Base-by-base conservation (phyloP, 1,140 invertebrate species). In the Ceratina calcarata region DNA sequence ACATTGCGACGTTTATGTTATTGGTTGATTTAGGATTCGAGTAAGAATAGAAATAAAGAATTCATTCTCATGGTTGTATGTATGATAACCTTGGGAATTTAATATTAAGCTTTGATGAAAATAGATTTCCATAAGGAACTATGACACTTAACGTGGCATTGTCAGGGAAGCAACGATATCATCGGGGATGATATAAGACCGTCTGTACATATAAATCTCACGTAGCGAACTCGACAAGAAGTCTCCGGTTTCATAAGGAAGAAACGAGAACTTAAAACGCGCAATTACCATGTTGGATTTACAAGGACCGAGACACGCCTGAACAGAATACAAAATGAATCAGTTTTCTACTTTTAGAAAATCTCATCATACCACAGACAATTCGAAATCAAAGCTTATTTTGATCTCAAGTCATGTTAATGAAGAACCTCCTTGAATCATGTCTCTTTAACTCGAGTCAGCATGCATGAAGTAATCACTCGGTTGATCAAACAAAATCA, bases 121-220 rank as follows among this genome's bases (percentile, higher is more conserved):
- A 45, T 45, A 10, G 37, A 45, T 45, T 45, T 10, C 37, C 37
- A 45, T 2, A 15, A 66, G 13, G 16, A 27, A 49, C 16, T 15
- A 13, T 22, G 20, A n/a, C 15, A 8, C 49, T 65, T 57, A 32
- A 18, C 22, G n/a, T 8, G 37, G 37, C 37, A 75, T 67, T 68
- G 58, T 68, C 45, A 8, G 27, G 22, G 22, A 68, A 49, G 12
- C 18, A n/a, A 60, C 65, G 64, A 76, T 76, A 76, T 68, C 22
- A 49, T 76, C 53, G 15, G 32, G 68, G 37, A 68, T 20, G 53
- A 45, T 45, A 37, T 20, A 53, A 68, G 37, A 53, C 18, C 64
- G 68, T 24, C 73, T 68, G 64, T 60, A 60, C 75, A 37, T 70
- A 70, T 78, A 71, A 55, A 78, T 78, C 67, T 71, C 67, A 53